Evolutionary conservation across 2,797 vertebrate genomes (phyloP).

Genomic region (Danio choprae): DNA sequence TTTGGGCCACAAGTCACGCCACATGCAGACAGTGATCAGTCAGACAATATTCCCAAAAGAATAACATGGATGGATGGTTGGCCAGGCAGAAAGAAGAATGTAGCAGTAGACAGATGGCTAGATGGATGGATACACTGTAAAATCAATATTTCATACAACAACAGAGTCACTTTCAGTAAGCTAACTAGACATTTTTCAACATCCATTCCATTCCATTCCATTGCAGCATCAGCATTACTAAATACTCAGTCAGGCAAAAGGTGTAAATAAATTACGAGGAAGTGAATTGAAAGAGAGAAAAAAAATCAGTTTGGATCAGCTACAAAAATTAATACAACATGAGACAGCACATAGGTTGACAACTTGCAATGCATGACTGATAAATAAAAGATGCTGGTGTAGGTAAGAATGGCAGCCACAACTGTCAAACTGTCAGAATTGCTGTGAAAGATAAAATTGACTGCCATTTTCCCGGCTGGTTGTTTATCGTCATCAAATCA

Average conservation of each 20-base stretch:
- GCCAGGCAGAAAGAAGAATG: slow-evolving; percentile 19
- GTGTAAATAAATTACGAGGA: slow-evolving; percentile 12
- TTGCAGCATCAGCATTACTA: slow-evolving; percentile 4
- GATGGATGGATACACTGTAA: slow-evolving; percentile 23
- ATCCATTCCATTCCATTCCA: slow-evolving; percentile 12
- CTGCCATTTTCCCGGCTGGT: not conserved
- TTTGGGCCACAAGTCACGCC: slow-evolving; percentile 25
- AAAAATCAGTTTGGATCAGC: not conserved
- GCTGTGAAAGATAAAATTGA: slow-evolving; percentile 21
- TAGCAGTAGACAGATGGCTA: slow-evolving; percentile 12
- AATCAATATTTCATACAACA: slow-evolving; percentile 43
- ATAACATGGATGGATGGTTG: slow-evolving; percentile 38
- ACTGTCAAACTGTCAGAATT: slow-evolving; percentile 14
- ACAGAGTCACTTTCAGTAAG: slow-evolving; percentile 40
- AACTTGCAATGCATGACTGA: slow-evolving; percentile 1
- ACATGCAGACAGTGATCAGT: slow-evolving; percentile 27
- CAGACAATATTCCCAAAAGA: slow-evolving; percentile 36
- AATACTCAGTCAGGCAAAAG: slow-evolving; percentile 8
- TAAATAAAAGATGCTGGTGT: slow-evolving; percentile 30
- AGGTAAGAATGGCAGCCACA: slow-evolving; percentile 8
- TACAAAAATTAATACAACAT: slow-evolving; percentile 10
- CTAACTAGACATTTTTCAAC: slow-evolving; percentile 26
- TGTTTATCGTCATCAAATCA: slow-evolving; percentile 27
- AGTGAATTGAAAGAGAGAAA: not conserved
- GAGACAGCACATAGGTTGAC: not conserved